Evolutionary conservation across 1,140 invertebrate genomes (phyloP), one percentile per base, ranked within the genome.

Genomic region (Aleiodes sp.): DNA sequence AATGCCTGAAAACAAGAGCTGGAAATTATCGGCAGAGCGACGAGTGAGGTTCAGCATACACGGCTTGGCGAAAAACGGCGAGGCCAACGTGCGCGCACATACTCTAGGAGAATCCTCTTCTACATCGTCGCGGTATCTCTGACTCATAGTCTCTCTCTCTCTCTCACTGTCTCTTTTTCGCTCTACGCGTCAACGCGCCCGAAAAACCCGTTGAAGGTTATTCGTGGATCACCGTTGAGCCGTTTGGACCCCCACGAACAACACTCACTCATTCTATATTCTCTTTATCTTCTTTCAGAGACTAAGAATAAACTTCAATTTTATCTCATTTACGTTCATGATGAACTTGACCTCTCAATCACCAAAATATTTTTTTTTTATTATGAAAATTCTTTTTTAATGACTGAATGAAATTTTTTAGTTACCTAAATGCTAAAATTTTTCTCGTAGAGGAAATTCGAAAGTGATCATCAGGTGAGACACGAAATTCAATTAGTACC

Each of bases 221-320:
- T 69, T 69, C 60, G 16, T 63, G 59, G 59, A 46, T 59, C 28
- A 7, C 12, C n/a, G 28, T 21, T 52, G 46, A 52, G 46, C 46
- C 21, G 21, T 41, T 16, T 46, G 66, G 66, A 68, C 66, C 66
- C 66, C 66, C 66, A 68, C 66, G 66, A 68, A 68, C 66, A 68
- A 14, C 43, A 41, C 59, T 46, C 29, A 33, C 52, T 63, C 57
- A 52, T 52, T 52, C 46, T 52, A 41, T 39, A 46, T 46, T 33
- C 28, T 46, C 37, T 62, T 52, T 52, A 62, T 68, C 16, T 59
- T 29, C 33, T 60, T 46, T n/a, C 57, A 60, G 35, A 60, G 35
- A 28, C 57, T 43, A 39, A 46, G 52, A 68, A 68, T 68, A 68
- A 68, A 46, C 41, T 57, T 62, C 59, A 68, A 62, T 63, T 63